Evolutionary conservation across 2,797 vertebrate genomes (phyloP).

Genomic region (Acropternis orthonyx): DNA sequence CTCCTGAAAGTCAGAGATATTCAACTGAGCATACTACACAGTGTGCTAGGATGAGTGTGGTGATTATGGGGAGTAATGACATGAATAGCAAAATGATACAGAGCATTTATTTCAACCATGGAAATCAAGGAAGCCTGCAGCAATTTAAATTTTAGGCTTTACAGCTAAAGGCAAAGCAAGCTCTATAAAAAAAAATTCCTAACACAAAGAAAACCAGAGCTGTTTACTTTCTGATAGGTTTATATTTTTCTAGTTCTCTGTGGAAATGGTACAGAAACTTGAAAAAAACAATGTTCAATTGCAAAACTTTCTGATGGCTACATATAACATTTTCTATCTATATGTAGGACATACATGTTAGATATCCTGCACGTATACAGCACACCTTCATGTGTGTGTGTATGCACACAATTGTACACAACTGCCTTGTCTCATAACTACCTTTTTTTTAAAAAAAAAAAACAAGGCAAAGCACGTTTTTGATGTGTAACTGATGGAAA

Average conservation of each 20-base stretch:
- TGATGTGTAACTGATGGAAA: not conserved
- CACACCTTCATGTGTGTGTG: not conserved
- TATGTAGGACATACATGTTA: not conserved
- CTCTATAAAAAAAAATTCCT: not conserved
- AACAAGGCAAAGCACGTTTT: not conserved
- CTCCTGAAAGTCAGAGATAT: slow-evolving; percentile 62
- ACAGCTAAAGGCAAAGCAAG: slow-evolving; percentile 38
- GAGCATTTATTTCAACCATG: slow-evolving; percentile 50
- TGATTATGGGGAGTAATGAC: slow-evolving; percentile 61
- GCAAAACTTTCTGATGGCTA: not conserved
- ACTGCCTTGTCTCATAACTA: not conserved
- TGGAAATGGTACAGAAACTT: not conserved
- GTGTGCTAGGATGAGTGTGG: slow-evolving; percentile 36
- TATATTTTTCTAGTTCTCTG: not conserved
- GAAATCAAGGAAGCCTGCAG: slow-evolving; percentile 55
- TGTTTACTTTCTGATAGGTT: not conserved
- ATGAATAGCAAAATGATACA: slow-evolving; percentile 60
- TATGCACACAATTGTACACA: not conserved
- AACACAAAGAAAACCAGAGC: slow-evolving; percentile 5
- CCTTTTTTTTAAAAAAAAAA: not conserved
- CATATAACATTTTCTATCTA: not conserved
- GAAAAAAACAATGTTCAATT: not conserved
- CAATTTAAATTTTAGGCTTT: slow-evolving; percentile 55
- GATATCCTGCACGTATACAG: not conserved
- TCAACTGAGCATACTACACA: slow-evolving; percentile 43